Conservation (phyloP, 2,888 invertebrate species). For the Neocrepidodera transversa region DNA sequence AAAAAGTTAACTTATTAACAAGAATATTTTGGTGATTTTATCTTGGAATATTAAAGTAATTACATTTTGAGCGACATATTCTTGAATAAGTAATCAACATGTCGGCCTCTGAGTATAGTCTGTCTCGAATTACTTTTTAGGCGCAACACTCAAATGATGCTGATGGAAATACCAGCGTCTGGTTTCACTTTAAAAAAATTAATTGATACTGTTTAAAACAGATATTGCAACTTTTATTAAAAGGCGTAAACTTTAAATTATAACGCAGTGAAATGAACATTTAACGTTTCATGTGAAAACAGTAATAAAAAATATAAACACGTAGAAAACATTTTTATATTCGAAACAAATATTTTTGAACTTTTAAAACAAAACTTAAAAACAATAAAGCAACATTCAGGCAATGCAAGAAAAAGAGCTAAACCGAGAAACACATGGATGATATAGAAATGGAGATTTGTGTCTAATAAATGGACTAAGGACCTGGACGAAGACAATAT, state of each 20-base stretch:
- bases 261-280: no score
- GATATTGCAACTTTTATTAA: not conserved
- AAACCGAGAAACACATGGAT: no score
- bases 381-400: no score
- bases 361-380: no score
- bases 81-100: slow-evolving; percentile 28
- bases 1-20: slow-evolving; percentile 16
- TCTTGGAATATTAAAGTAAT: slow-evolving; percentile 24
- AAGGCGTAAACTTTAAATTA: not conserved
- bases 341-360: no score
- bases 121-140: slow-evolving; percentile 19
- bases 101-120: slow-evolving; percentile 22
- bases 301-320: no score
- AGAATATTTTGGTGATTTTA: slow-evolving; percentile 7
- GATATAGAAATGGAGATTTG: no score
- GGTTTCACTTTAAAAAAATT: slow-evolving; percentile 23
- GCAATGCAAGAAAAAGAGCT: no score
- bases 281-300: no score
- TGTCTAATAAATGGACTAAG: no score
- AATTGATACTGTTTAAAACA: slow-evolving; percentile 5
- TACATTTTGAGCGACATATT: slow-evolving; percentile 24
- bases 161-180: slow-evolving; percentile 10
- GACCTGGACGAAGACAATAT: no score
- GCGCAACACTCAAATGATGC: slow-evolving; percentile 1
- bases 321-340: no score